Conservation (phyloP, 2,113 vertebrate genomes). For the Hymenochirus boettgeri region DNA sequence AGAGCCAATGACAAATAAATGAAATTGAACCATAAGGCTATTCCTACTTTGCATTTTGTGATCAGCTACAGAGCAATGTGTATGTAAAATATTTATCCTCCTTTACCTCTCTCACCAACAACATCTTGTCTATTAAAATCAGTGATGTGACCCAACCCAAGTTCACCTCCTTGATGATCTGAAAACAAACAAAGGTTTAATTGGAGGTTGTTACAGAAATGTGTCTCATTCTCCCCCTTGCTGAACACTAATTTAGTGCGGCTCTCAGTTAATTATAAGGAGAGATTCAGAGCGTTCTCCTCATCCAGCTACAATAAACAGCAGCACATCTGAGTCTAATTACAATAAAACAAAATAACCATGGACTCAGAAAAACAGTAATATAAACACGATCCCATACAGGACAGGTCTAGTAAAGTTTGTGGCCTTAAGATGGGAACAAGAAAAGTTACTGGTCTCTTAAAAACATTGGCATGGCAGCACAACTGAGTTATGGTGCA, state of each 20-base stretch:
- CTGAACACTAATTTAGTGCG: slow-evolving; percentile 8
- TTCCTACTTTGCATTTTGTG: background rate
- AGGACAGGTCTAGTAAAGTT: slow-evolving; percentile 19
- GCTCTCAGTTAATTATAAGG: slow-evolving; percentile 25
- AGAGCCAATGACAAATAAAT: too few species aligned
- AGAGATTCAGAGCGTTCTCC: slow-evolving; percentile 12
- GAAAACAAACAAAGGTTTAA: slow-evolving; percentile 38
- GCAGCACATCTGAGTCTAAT: slow-evolving; percentile 32
- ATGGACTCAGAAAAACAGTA: slow-evolving; percentile 25
- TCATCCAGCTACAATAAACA: slow-evolving; percentile 24
- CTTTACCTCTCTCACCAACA: slow-evolving; percentile 25
- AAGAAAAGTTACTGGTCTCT: background rate
- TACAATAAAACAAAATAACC: slow-evolving; percentile 30
- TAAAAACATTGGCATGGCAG: too few species aligned
- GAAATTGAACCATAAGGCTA: too few species aligned
- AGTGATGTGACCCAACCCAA: slow-evolving; percentile 27
- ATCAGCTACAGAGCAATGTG: slow-evolving; percentile 19
- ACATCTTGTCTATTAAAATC: slow-evolving; percentile 17
- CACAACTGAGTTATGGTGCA: too few species aligned
- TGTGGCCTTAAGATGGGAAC: background rate
- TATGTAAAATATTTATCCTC: too few species aligned
- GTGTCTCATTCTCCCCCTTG: background rate
- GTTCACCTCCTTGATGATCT: slow-evolving; percentile 35
- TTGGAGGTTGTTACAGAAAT: slow-evolving; percentile 30
- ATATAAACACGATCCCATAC: slow-evolving; percentile 24